Evolutionary conservation across 2,113 vertebrate species (phyloP).

Genomic region (Engraulis encrasicolus): DNA sequence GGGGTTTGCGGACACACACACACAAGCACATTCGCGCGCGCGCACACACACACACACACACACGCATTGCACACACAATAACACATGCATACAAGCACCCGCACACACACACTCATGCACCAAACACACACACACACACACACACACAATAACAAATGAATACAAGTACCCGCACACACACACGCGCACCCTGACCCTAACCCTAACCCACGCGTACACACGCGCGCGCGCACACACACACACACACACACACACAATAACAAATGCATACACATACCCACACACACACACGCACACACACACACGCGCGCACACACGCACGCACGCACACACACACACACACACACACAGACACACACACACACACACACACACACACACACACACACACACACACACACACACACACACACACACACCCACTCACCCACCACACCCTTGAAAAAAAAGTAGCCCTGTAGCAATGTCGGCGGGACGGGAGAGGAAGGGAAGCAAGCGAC

Average conservation of each 20-base stretch:
- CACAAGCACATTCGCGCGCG: slow-evolving; percentile 57
- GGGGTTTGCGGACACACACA: slow-evolving; percentile 34
- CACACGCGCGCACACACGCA: neutral
- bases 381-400: neutral
- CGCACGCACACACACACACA: neutral
- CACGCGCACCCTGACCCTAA: neutral
- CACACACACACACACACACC: neutral
- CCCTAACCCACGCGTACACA: neutral
- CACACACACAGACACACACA: neutral
- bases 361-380: neutral
- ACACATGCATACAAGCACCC: neutral
- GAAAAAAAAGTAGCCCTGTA: slow-evolving; percentile 44
- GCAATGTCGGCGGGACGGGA: slow-evolving; percentile 54
- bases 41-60: neutral
- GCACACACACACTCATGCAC: neutral
- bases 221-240: neutral
- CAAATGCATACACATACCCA: neutral
- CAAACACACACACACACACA: neutral
- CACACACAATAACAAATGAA: neutral
- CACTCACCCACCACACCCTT: slow-evolving; percentile 46
- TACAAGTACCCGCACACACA: neutral
- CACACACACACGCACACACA: neutral
- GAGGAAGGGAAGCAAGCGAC: slow-evolving; percentile 61
- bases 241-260: too few species aligned
- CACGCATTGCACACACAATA: too few species aligned